phyloP scores from a whole-genome alignment of 2,113 vertebrate genomes.

The Tragelaphus strepsiceros region DNA sequence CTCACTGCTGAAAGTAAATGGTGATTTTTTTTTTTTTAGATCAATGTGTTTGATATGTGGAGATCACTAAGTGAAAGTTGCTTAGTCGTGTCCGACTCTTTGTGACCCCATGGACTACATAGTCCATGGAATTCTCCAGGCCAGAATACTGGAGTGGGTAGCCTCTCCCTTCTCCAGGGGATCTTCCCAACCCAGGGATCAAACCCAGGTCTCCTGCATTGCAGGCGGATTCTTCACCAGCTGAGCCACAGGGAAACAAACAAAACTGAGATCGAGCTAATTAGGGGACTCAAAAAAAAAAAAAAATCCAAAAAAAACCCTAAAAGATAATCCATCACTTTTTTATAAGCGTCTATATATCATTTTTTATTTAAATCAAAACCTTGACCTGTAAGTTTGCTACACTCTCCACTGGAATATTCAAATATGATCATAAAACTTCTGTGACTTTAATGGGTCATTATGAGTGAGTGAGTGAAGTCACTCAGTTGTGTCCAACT shows the following conservation, averaged over 20 bases:
- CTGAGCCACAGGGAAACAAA: not conserved
- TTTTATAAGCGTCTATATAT: not conserved
- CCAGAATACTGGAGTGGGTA: not conserved
- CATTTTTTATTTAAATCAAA: not conserved
- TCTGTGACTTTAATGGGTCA: not conserved
- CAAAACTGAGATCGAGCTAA: not conserved
- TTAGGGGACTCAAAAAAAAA: not conserved
- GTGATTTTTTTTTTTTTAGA: not conserved
- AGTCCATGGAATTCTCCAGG: not conserved
- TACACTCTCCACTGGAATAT: not conserved
- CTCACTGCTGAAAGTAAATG: not conserved
- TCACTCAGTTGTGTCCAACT: rapidly evolving
- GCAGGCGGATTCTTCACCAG: not conserved
- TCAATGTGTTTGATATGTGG: not conserved
- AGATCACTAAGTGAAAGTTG: not conserved
- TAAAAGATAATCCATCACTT: not conserved
- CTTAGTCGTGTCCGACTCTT: not conserved
- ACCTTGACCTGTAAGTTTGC: not conserved
- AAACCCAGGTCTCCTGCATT: not conserved
- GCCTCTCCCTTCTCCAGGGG: not conserved
- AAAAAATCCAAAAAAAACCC: not conserved
- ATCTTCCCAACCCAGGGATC: not conserved
- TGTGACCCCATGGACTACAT: not conserved
- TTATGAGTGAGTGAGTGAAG: not conserved
- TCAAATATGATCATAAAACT: not conserved